Conservation (phyloP, 2,797 vertebrate species). For the Balearica regulorum region DNA sequence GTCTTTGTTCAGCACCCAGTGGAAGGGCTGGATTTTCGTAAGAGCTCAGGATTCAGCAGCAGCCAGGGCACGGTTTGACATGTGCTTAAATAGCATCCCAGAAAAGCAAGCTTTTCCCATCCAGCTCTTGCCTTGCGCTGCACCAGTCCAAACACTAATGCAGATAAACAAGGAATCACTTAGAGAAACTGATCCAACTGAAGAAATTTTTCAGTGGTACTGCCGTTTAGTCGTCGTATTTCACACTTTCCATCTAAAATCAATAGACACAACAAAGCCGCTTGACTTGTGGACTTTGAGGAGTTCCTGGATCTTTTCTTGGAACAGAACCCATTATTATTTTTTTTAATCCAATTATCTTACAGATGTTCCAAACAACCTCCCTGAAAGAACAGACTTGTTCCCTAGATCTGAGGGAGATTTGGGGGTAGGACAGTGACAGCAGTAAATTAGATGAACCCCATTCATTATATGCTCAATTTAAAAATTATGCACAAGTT, state of each 20-base stretch:
- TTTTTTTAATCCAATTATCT: background rate
- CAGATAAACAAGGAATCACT: background rate
- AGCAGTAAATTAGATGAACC: background rate
- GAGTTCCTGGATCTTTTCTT: background rate
- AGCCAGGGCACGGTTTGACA: background rate
- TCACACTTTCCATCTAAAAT: conserved; percentile 6
- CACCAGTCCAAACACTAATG: background rate
- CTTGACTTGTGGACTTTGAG: background rate
- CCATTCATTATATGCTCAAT: background rate
- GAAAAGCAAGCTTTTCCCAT: background rate
- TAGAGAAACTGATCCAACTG: background rate
- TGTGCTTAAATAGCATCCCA: background rate
- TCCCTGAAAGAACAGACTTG: background rate
- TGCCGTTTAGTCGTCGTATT: background rate
- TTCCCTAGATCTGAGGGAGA: background rate
- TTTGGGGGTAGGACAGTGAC: background rate
- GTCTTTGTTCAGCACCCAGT: background rate
- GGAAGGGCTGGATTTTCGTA: background rate
- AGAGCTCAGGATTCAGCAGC: background rate
- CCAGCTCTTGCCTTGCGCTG: background rate
- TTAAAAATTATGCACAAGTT: background rate
- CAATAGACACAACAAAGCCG: background rate
- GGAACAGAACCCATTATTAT: background rate
- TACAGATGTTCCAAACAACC: background rate
- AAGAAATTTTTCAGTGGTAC: background rate